Evolutionary conservation across 2,113 vertebrate genomes (phyloP).

Genomic region (Sebastes fasciatus): DNA sequence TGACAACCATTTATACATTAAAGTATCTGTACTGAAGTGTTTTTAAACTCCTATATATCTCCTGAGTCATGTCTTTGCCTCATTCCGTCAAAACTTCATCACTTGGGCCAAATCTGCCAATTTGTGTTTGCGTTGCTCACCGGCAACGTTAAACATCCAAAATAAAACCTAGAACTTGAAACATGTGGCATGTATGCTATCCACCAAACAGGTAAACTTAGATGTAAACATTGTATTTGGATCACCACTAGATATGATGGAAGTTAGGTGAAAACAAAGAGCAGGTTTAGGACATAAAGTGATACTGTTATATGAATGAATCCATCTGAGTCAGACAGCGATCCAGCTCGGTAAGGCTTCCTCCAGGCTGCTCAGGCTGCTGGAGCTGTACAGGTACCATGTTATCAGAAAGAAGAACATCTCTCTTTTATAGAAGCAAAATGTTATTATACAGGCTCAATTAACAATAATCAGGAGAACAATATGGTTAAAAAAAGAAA

Average conservation of each 20-base stretch:
- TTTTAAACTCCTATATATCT: no score
- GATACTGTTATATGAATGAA: background rate
- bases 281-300: background rate
- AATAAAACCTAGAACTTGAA: background rate
- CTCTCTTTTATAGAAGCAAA: background rate
- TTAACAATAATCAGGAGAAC: background rate
- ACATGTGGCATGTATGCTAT: background rate
- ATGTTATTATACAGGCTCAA: slow-evolving; percentile 8
- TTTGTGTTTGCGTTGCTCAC: no score
- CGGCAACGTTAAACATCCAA: no score
- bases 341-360: background rate
- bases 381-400: background rate
- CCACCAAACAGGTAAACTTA: background rate
- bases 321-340: background rate
- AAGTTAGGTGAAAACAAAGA: background rate
- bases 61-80: no score
- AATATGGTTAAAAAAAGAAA: background rate
- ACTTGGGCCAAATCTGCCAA: no score
- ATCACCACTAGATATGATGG: background rate
- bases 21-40: no score
- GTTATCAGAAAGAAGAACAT: background rate
- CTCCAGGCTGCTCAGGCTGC: background rate
- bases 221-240: background rate
- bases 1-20: no score
- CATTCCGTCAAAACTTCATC: no score